Percentiles rank a stretch among this genome's conserved stretches.
phyloP scores from a whole-genome alignment of 2,113 vertebrate species.

The Corapipo altera region DNA sequence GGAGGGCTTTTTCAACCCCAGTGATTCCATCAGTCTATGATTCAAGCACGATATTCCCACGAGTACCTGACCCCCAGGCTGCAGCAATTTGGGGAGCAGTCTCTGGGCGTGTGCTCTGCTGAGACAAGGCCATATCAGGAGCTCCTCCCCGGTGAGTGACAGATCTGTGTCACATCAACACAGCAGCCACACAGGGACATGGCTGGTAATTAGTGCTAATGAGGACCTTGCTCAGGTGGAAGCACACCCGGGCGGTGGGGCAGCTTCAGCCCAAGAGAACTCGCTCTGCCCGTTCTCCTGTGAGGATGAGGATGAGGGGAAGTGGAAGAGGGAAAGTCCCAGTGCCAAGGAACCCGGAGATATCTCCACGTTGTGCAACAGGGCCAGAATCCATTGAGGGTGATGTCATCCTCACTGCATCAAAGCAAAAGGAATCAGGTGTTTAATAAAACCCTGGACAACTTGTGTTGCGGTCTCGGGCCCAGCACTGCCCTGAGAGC shows the following conservation, averaged over 20 bases:
- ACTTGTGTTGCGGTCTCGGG: accelerated
- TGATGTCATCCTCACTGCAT: neutral
- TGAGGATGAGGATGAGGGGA: neutral
- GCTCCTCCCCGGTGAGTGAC: neutral
- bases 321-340: neutral
- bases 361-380: neutral
- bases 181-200: neutral
- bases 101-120: neutral
- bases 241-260: neutral
- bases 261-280: neutral
- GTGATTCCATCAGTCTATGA: neutral
- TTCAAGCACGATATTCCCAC: neutral
- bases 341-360: accelerated
- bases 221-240: neutral
- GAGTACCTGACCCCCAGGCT: accelerated
- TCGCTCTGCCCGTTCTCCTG: neutral
- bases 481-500: neutral
- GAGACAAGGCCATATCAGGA: accelerated
- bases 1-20: neutral
- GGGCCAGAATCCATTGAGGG: neutral
- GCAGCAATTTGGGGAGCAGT: neutral
- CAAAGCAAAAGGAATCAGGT: accelerated
- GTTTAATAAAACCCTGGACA: neutral
- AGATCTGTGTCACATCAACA: neutral
- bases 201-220: neutral